A percentile compares a stretch with the other conserved stretches of the same genome.
phyloP scores from a whole-genome alignment of 2,113 vertebrate genomes.

The Chloropsis cyanopogon region DNA sequence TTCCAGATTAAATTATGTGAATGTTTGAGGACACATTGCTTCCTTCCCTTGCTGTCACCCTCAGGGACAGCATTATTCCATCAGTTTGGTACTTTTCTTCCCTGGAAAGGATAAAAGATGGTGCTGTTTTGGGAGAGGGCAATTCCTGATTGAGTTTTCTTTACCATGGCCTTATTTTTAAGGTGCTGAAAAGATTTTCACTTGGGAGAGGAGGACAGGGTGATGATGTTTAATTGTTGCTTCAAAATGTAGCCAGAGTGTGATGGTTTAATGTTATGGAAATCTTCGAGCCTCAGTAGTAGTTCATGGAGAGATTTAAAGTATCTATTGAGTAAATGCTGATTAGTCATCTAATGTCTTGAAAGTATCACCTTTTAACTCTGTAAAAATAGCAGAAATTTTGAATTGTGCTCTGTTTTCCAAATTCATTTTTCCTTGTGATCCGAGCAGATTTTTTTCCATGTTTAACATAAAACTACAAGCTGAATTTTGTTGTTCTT shows the following conservation, averaged over 20 bases:
- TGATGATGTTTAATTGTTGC: background rate
- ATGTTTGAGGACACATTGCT: constrained; percentile 47
- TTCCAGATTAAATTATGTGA: constrained; percentile 57
- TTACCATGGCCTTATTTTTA: background rate
- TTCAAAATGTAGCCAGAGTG: background rate
- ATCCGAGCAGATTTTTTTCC: background rate
- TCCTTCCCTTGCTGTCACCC: constrained; percentile 6
- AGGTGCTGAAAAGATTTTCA: background rate
- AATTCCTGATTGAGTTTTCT: background rate
- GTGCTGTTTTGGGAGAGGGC: background rate
- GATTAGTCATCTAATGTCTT: background rate
- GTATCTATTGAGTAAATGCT: background rate
- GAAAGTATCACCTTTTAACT: background rate
- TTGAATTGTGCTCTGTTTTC: background rate
- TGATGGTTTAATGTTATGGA: background rate
- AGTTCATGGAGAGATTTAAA: background rate
- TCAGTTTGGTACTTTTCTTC: constrained; percentile 1
- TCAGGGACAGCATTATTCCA: constrained; percentile 21
- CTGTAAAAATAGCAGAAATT: background rate
- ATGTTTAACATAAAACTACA: background rate
- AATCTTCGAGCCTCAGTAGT: background rate
- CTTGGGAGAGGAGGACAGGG: background rate
- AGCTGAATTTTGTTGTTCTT: background rate
- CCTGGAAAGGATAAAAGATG: background rate
- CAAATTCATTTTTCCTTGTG: background rate